These are phyloP conservation scores for Meliscaeva auricollis DNA, from an alignment of 2,888 invertebrate genomes.

Conservation along the genomic window DNA sequence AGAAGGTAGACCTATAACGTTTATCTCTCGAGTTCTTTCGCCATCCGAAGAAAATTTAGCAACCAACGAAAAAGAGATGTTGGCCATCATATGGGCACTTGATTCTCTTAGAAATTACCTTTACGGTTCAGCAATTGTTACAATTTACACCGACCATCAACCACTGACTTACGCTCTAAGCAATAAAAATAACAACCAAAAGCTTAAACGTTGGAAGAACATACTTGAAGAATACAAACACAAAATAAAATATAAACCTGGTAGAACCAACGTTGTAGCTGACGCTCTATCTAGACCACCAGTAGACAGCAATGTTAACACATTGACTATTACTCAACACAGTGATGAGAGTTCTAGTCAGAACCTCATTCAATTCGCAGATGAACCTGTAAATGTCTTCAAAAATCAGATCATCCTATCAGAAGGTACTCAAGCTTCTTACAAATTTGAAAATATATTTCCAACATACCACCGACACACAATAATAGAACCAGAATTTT, in stretches of 20 bases:
- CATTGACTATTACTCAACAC: conserved; percentile 22
- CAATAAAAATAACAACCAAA: conserved; percentile 42
- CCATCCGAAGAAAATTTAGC: not conserved
- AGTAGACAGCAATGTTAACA: not conserved
- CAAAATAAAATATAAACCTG: conserved; percentile 51
- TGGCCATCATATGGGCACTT: not conserved
- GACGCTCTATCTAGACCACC: conserved; percentile 51
- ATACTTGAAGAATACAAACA: conserved; percentile 68
- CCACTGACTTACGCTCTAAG: conserved; percentile 46
- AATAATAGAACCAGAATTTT: not conserved
- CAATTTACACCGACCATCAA: conserved; percentile 42
- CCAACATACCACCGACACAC: not conserved
- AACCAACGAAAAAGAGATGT: conserved; percentile 6
- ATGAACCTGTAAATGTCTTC: not conserved
- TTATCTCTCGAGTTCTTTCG: not conserved
- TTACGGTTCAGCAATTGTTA: not conserved
- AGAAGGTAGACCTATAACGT: not conserved
- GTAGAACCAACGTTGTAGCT: conserved; percentile 57
- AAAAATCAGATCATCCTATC: conserved; percentile 22
- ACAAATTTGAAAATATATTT: conserved; percentile 44
- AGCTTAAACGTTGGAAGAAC: conserved; percentile 64
- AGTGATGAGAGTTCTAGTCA: conserved; percentile 23
- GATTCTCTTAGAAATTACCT: conserved; percentile 1
- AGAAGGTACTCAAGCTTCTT: conserved; percentile 25
- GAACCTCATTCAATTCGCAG: not conserved